Evolutionary conservation across 2,113 vertebrate genomes (phyloP), one percentile per base, ranked within the genome.

Genomic region (Rousettus leschenaultii): DNA sequence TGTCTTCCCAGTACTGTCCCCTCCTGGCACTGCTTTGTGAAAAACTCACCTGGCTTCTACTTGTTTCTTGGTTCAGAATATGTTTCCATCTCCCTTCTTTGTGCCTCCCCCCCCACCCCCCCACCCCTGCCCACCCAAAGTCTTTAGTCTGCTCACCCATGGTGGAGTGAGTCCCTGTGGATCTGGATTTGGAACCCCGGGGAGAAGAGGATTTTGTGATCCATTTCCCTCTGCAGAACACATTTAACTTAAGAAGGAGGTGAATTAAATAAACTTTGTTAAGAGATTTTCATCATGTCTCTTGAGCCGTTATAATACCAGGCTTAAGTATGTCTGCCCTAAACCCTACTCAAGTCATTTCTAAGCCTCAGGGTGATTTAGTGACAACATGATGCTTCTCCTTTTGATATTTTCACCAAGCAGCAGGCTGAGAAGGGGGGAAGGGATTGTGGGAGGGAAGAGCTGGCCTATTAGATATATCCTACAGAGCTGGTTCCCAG

Each of bases 221-320:
- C 73, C 3, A 4, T 66, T 94, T 84, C n/a, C n/a, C 92, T 77
- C 63, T 35, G 16, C 7, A 19, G 82, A 95, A 53, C 71, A 85
- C 73, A 38, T 87, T 86, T 86, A 80, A 92, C 48, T 93, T 86
- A 83, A 91, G 90, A 77, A 83, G 80, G 48, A 87, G 57, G 78
- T 75, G 89, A 95, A 89, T 96, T 96, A 95, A 89, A 74, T 51
- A 61, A n/a, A 53, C 84, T 40, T 96, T 74, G 82, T 93, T 88
- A 63, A 3, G 68, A 91, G 96, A 91, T 95, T 97, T 96, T 88
- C 43, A 26, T 63, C 65, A 35, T 14, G 78, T 95, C 75, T 89
- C 73, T 43, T 86, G 95, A 97, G 95, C 83, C 65, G 12, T 84
- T 61, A 26, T 63, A 85, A 95, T 57, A 63, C 61, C 77, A 68